Conservation (phyloP, 2,113 vertebrate genomes). For the Oxygymnocypris stewartii region DNA sequence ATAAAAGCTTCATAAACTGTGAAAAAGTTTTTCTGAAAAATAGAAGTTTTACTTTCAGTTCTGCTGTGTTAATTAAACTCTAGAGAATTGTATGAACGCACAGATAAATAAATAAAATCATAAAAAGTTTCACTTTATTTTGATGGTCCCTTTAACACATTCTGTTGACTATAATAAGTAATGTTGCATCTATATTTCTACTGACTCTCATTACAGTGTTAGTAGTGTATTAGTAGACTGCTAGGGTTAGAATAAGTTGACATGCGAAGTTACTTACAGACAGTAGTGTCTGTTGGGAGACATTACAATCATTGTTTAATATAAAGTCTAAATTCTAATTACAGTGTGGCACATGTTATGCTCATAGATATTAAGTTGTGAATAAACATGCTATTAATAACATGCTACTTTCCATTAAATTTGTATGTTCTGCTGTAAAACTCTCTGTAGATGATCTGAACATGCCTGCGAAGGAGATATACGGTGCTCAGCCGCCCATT, state of each 20-base stretch:
- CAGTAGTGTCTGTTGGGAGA: too few species aligned
- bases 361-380: not conserved
- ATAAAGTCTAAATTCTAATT: not conserved
- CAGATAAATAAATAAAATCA: not conserved
- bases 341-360: not conserved
- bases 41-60: not conserved
- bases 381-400: not conserved
- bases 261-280: too few species aligned
- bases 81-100: not conserved
- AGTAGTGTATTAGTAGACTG: too few species aligned
- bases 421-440: not conserved
- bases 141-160: too few species aligned
- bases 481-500: conserved; percentile 91
- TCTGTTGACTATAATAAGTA: too few species aligned
- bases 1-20: too few species aligned
- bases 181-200: too few species aligned
- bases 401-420: not conserved
- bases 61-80: not conserved
- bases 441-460: conserved; percentile 85
- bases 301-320: too few species aligned
- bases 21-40: not conserved
- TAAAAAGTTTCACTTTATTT: not conserved
- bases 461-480: conserved; percentile 92
- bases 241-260: too few species aligned
- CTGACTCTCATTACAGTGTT: too few species aligned